Evolutionary conservation across 2,888 invertebrate genomes (phyloP).

Genomic region (Rhamnusium bicolor): DNA sequence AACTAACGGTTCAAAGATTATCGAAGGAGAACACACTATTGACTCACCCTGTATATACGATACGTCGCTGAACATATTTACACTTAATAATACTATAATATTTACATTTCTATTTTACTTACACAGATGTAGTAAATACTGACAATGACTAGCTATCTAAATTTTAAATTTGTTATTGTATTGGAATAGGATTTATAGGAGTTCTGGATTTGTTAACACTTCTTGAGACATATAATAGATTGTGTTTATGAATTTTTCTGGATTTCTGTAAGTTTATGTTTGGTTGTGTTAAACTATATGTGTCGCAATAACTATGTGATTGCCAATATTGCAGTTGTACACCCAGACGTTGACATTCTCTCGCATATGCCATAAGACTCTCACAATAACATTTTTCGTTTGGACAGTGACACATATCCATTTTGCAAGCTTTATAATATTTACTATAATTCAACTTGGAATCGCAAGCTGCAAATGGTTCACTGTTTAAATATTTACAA

Average conservation of each 20-base stretch:
- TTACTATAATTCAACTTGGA: slow-evolving; percentile 85
- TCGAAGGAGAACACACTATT: too few relatives aligned
- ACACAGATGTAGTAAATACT: slow-evolving; percentile 60
- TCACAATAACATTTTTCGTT: slow-evolving; percentile 89
- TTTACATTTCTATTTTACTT: slow-evolving; percentile 42
- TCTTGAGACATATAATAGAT: slow-evolving; percentile 29
- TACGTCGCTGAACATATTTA: too few relatives aligned
- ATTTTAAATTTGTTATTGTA: background rate
- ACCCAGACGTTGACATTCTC: slow-evolving; percentile 87
- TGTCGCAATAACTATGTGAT: slow-evolving; percentile 65
- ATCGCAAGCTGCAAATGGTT: slow-evolving; percentile 84
- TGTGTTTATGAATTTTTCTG: slow-evolving; percentile 29
- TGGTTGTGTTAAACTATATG: slow-evolving; percentile 24
- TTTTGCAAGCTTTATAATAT: slow-evolving; percentile 88
- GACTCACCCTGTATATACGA: too few relatives aligned
- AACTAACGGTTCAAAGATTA: too few relatives aligned
- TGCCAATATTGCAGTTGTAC: slow-evolving; percentile 83
- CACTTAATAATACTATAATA: too few relatives aligned
- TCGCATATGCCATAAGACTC: slow-evolving; percentile 90
- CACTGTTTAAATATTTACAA: slow-evolving; percentile 65
- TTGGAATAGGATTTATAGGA: slow-evolving; percentile 30
- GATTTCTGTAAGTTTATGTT: slow-evolving; percentile 24
- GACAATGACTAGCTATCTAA: slow-evolving; percentile 65
- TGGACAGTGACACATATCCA: slow-evolving; percentile 88
- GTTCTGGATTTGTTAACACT: slow-evolving; percentile 41